These are phyloP conservation scores for Euphonia xanthogaster DNA, from an alignment of 2,797 vertebrate species.

Conservation along the genomic window DNA sequence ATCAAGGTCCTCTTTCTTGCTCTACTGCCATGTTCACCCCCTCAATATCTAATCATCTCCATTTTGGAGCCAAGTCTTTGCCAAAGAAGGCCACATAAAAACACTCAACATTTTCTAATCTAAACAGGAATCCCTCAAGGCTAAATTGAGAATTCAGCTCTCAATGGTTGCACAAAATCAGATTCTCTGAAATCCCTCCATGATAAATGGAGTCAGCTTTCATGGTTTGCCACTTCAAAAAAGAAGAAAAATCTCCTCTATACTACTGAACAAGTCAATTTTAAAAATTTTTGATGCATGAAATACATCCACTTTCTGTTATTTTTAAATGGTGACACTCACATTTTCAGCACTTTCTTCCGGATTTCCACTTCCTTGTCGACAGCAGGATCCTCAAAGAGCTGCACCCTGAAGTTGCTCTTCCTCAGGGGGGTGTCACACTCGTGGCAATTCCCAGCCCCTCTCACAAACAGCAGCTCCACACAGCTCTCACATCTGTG, in stretches of 20 bases:
- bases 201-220: neutral
- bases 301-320: neutral
- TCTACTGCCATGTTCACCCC: neutral
- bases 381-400: slow-evolving; percentile 94
- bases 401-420: slow-evolving; percentile 95
- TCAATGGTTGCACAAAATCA: neutral
- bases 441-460: slow-evolving; percentile 94
- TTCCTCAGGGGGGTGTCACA: slow-evolving; percentile 93
- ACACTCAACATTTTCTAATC: neutral
- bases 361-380: slow-evolving; percentile 99
- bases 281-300: neutral
- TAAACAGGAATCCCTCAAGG: neutral
- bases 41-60: neutral
- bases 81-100: neutral
- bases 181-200: neutral
- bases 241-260: neutral
- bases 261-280: neutral
- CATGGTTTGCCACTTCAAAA: fast-evolving
- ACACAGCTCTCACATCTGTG: slow-evolving; percentile 97
- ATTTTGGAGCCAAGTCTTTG: neutral
- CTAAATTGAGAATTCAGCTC: neutral
- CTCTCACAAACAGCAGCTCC: slow-evolving; percentile 94
- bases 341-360: slow-evolving; percentile 98
- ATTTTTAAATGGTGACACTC: slow-evolving; percentile 33
- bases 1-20: neutral